These are phyloP conservation scores for Halotydeus destructor DNA, from an alignment of 1,140 invertebrate species.

Conservation along the genomic window DNA sequence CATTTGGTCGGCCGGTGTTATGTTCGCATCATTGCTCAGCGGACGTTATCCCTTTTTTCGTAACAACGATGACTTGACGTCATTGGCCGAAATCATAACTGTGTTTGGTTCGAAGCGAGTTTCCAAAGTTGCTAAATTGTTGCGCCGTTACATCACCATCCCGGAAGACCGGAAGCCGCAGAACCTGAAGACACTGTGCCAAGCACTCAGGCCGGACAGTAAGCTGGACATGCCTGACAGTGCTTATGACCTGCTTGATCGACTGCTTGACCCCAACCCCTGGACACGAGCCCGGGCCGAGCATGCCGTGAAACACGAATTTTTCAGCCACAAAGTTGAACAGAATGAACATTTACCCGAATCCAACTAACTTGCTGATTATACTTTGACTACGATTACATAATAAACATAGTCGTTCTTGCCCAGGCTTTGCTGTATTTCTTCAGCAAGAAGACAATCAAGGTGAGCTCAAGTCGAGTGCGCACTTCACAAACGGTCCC, in stretches of 20 bases:
- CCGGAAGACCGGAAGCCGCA: slow-evolving; percentile 22
- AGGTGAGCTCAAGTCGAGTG: no score
- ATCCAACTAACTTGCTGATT: no score
- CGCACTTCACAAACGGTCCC: no score
- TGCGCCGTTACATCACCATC: slow-evolving; percentile 31
- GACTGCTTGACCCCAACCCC: slow-evolving; percentile 52
- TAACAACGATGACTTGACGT: slow-evolving; percentile 51
- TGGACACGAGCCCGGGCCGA: slow-evolving; percentile 43
- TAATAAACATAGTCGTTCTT: no score
- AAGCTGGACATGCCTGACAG: slow-evolving; percentile 20
- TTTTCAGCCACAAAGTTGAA: slow-evolving; percentile 31
- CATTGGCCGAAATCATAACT: slow-evolving; percentile 57
- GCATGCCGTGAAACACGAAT: slow-evolving; percentile 48
- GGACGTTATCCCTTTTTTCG: slow-evolving; percentile 62
- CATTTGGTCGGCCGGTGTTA: slow-evolving; percentile 70
- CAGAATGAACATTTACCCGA: no score
- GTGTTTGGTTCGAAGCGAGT: slow-evolving; percentile 50
- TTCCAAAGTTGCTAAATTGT: slow-evolving; percentile 38
- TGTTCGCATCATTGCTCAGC: slow-evolving; percentile 53
- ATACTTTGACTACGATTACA: no score
- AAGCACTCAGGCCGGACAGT: slow-evolving; percentile 27
- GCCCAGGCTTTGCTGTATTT: no score
- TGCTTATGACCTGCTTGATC: slow-evolving; percentile 48
- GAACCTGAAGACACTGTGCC: slow-evolving; percentile 26
- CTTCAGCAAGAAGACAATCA: no score